Evolutionary conservation across 1,140 invertebrate species (phyloP).

Genomic region (Riptortus pedestris): DNA sequence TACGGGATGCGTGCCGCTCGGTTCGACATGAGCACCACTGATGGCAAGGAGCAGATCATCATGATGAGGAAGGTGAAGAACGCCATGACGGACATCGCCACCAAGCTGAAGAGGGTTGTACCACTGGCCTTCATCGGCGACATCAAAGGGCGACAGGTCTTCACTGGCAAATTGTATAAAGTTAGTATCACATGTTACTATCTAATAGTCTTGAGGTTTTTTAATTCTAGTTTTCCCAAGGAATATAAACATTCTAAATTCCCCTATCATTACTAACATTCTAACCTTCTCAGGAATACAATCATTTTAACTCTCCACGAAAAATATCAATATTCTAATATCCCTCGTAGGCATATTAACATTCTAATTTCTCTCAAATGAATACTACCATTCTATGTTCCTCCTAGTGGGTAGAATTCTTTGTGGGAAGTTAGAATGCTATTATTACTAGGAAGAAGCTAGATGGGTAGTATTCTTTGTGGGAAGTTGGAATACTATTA

Average conservation of each 20-base stretch:
- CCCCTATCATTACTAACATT: background rate
- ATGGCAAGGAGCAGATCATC: background rate
- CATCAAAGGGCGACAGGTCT: slow-evolving; percentile 22
- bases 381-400: too few species aligned
- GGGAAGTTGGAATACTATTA: too few species aligned
- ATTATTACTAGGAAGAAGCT: too few species aligned
- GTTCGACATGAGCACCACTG: slow-evolving; percentile 20
- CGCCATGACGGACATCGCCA: background rate
- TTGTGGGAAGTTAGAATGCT: too few species aligned
- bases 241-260: background rate
- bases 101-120: background rate
- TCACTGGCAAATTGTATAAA: slow-evolving; percentile 22
- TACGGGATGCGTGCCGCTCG: slow-evolving; percentile 20
- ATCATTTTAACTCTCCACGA: background rate
- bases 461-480: too few species aligned
- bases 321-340: too few species aligned
- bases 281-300: background rate
- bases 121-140: slow-evolving; percentile 24
- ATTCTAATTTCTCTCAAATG: too few species aligned
- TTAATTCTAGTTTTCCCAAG: background rate
- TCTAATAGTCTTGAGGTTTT: too few species aligned
- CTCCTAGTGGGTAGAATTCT: too few species aligned
- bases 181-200: slow-evolving; percentile 7
- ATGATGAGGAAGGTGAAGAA: slow-evolving; percentile 1
- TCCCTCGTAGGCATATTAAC: too few species aligned